Conservation (phyloP, 2,888 invertebrate genomes). For the Agrenia bidenticulata region DNA sequence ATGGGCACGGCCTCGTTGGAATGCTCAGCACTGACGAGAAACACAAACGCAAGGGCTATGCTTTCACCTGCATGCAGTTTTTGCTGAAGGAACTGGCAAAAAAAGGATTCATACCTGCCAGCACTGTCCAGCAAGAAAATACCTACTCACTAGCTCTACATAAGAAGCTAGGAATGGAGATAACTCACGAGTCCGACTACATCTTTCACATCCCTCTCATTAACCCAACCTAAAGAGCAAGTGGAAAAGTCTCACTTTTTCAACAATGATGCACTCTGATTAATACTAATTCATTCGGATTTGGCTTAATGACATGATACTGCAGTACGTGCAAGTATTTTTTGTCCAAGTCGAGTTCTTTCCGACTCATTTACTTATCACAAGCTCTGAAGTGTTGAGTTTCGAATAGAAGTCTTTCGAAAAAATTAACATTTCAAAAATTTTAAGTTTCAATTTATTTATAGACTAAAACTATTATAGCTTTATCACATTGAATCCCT, state of each 20-base stretch:
- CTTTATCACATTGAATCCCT: no score
- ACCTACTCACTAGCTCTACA: conserved; percentile 17
- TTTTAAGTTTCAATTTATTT: no score
- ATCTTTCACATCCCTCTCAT: conserved; percentile 26
- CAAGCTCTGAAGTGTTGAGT: no score
- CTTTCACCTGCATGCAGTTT: conserved; percentile 24
- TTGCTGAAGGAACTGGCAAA: conserved; percentile 28
- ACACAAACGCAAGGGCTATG: conserved; percentile 20
- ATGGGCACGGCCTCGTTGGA: conserved; percentile 29
- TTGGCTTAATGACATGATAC: no score
- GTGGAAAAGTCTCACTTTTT: no score
- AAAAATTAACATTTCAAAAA: no score
- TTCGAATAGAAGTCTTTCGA: no score
- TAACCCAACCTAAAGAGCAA: no score
- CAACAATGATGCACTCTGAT: no score
- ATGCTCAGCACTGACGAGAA: conserved; percentile 17
- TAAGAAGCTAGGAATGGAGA: conserved; percentile 23
- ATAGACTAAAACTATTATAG: no score
- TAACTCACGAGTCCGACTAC: conserved; percentile 32
- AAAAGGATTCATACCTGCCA: conserved; percentile 20
- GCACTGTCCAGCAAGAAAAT: conserved; percentile 27
- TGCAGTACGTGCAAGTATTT: background rate
- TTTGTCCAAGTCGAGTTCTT: background rate
- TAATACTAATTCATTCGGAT: no score
- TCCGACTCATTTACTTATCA: no score